These are phyloP conservation scores for Tapirus indicus DNA, from an alignment of 2,797 vertebrate genomes.

Conservation along the genomic window DNA sequence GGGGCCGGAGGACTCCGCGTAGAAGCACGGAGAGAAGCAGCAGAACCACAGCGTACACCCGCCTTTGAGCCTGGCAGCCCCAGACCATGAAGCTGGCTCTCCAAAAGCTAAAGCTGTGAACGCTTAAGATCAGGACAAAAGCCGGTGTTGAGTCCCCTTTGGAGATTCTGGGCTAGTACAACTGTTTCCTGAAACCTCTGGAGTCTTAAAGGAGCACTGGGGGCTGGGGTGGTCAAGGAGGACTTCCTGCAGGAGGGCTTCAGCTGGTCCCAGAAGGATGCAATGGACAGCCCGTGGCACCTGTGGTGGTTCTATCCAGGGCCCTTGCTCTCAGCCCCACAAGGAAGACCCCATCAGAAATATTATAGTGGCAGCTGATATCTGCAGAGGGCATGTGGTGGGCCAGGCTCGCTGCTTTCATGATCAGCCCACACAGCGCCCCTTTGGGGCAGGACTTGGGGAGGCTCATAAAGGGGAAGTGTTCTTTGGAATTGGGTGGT, in stretches of 20 bases:
- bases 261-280: not conserved
- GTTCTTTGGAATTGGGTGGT: not conserved
- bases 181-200: not conserved
- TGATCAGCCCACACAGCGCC: not conserved
- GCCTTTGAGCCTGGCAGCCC: not conserved
- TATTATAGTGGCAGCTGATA: not conserved
- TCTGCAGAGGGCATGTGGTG: not conserved
- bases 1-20: not conserved
- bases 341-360: not conserved
- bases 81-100: too few species aligned
- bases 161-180: not conserved
- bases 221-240: not conserved
- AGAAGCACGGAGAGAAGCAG: not conserved
- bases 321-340: not conserved
- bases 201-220: not conserved
- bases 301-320: not conserved
- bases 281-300: too few species aligned
- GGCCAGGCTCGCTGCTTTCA: not conserved
- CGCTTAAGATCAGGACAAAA: not conserved
- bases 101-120: not conserved
- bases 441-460: not conserved
- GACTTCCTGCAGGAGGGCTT: not conserved
- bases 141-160: not conserved
- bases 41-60: rapidly evolving
- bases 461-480: not conserved